Conservation (phyloP, 1,140 invertebrate genomes). For the Ceratosolen fusciceps region DNA sequence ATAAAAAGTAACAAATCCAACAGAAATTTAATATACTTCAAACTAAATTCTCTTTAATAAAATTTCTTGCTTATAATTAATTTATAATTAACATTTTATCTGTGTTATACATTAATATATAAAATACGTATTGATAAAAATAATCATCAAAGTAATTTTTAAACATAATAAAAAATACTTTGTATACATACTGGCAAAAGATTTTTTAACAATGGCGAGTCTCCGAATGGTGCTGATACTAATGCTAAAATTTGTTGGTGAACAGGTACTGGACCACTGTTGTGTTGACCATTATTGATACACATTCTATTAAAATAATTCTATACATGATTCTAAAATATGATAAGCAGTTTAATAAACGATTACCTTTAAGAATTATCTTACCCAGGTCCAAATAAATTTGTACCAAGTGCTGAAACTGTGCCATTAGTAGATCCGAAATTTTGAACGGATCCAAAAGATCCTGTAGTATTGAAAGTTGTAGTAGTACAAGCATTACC, state of each 20-base stretch:
- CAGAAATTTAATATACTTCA: too few relatives aligned
- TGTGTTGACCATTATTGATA: constrained; percentile 62
- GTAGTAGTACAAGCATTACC: constrained; percentile 63
- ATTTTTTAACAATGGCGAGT: constrained; percentile 83
- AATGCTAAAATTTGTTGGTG: constrained; percentile 80
- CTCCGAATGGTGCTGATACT: constrained; percentile 83
- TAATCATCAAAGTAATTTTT: not conserved
- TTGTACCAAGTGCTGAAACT: constrained; percentile 57
- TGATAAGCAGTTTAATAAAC: too few relatives aligned
- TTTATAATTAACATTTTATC: constrained; percentile 16
- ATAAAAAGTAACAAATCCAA: too few relatives aligned
- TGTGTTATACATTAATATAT: not conserved
- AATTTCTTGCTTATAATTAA: not conserved
- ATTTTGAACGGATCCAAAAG: constrained; percentile 63
- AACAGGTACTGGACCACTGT: constrained; percentile 68
- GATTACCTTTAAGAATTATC: not conserved
- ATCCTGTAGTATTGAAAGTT: constrained; percentile 60
- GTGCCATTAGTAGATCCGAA: constrained; percentile 68
- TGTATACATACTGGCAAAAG: constrained; percentile 73
- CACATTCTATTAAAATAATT: constrained; percentile 52
- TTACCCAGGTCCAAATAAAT: constrained; percentile 62
- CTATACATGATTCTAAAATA: not conserved
- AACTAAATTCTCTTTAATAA: too few relatives aligned
- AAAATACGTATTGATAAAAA: constrained; percentile 18
- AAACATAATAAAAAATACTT: not conserved